phyloP scores from a whole-genome alignment of 1,140 invertebrate genomes.

The Drosophila nigrodunni region DNA sequence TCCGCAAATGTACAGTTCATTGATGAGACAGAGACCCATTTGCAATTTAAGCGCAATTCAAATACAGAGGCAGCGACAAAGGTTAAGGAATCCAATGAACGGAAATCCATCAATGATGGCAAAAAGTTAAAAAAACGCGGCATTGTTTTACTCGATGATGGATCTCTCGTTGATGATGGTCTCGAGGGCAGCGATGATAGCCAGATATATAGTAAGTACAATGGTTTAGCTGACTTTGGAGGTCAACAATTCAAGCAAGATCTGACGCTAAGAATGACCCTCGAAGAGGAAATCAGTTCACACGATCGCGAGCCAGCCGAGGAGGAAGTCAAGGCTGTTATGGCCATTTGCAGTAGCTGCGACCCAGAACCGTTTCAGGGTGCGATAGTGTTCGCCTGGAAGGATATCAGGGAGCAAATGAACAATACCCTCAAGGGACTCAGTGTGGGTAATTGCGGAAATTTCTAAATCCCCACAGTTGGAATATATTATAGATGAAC shows the following conservation, averaged over 20 bases:
- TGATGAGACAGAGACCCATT: slow-evolving; percentile 85
- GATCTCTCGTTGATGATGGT: slow-evolving; percentile 88
- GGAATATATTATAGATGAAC: neutral
- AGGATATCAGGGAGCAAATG: slow-evolving; percentile 83
- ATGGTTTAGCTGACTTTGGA: slow-evolving; percentile 89
- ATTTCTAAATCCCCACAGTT: slow-evolving; percentile 86
- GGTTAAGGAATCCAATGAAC: neutral
- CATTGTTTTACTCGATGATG: slow-evolving; percentile 87
- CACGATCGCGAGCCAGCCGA: slow-evolving; percentile 92
- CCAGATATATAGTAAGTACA: slow-evolving; percentile 69
- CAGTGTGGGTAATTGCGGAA: slow-evolving; percentile 86
- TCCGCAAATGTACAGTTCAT: slow-evolving; percentile 86
- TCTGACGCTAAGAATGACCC: slow-evolving; percentile 61
- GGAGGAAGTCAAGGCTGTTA: slow-evolving; percentile 91
- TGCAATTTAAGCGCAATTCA: slow-evolving; percentile 86
- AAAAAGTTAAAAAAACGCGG: slow-evolving; percentile 87
- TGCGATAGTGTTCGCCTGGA: slow-evolving; percentile 91
- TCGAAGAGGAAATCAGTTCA: slow-evolving; percentile 85
- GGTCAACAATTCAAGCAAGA: slow-evolving; percentile 85
- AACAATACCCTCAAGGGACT: slow-evolving; percentile 88
- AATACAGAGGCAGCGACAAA: slow-evolving; percentile 6
- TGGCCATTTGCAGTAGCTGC: slow-evolving; percentile 91
- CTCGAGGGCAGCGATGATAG: slow-evolving; percentile 4
- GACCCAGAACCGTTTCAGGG: slow-evolving; percentile 90
- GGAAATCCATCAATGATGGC: slow-evolving; percentile 53